Evolutionary conservation across 1,140 invertebrate genomes (phyloP).

Genomic region (Dufourea novaeangliae): DNA sequence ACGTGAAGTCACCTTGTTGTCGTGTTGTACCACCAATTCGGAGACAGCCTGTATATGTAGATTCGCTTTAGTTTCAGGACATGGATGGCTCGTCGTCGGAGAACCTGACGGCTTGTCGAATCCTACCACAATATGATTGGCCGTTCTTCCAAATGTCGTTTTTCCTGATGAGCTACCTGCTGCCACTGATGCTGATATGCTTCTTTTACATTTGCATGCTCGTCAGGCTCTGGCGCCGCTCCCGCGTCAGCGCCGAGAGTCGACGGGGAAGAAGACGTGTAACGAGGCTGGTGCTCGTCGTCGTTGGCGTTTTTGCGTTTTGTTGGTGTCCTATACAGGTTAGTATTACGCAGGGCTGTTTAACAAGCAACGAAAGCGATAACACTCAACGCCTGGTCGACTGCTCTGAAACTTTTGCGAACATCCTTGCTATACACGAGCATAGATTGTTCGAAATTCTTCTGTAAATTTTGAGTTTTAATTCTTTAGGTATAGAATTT

Average conservation of each 20-base stretch:
- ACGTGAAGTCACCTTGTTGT: too few species aligned
- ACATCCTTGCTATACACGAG: too few species aligned
- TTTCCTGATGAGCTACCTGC: constrained; percentile 92
- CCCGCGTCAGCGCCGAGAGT: constrained; percentile 87
- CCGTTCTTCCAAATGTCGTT: constrained; percentile 87
- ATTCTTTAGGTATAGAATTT: neutral
- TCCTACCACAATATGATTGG: constrained; percentile 73
- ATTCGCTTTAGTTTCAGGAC: constrained; percentile 67
- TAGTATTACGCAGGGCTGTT: constrained; percentile 63
- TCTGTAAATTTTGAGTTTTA: neutral
- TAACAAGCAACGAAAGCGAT: neutral
- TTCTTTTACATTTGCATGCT: constrained; percentile 96
- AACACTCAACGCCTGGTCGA: too few species aligned
- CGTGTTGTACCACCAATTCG: too few species aligned
- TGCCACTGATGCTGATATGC: constrained; percentile 93
- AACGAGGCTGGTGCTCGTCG: constrained; percentile 95
- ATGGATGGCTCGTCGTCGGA: constrained; percentile 33
- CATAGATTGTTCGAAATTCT: neutral
- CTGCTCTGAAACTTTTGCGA: too few species aligned
- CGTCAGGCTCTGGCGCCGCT: constrained; percentile 92
- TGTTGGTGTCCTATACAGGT: constrained; percentile 98
- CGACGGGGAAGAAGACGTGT: constrained; percentile 94
- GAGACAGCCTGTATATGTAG: too few species aligned
- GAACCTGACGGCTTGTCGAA: constrained; percentile 75
- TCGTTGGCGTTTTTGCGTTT: constrained; percentile 96